These are phyloP conservation scores for Bostrychus sinensis DNA, from an alignment of 2,113 vertebrate species.

Conservation along the genomic window DNA sequence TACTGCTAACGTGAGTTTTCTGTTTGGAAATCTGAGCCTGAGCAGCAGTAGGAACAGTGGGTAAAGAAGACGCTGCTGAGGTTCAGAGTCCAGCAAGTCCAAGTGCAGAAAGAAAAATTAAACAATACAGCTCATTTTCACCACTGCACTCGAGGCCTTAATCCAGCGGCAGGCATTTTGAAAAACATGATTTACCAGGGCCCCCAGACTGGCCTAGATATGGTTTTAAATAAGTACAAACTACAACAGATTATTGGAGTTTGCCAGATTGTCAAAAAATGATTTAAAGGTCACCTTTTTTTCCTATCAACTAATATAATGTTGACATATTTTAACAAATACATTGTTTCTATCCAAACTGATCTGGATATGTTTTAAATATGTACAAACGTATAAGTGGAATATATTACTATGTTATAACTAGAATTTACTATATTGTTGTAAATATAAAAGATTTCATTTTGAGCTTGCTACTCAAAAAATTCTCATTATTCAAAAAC, in stretches of 20 bases:
- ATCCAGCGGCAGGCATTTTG: conserved; percentile 30
- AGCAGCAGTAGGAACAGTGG: conserved; percentile 16
- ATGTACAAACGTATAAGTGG: neutral
- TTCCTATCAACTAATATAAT: neutral
- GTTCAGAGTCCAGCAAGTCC: conserved; percentile 23
- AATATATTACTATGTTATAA: neutral
- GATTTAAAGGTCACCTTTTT: neutral
- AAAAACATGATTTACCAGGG: conserved; percentile 21
- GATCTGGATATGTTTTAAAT: neutral
- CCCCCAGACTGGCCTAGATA: conserved; percentile 20
- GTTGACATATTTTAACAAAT: neutral
- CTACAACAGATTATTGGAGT: neutral
- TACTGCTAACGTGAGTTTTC: neutral
- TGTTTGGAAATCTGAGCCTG: conserved; percentile 10
- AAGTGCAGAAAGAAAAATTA: neutral
- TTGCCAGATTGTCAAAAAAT: neutral
- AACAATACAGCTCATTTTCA: conserved; percentile 6
- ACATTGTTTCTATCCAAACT: neutral
- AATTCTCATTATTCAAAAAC: too few species aligned
- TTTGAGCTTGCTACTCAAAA: too few species aligned
- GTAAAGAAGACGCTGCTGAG: neutral
- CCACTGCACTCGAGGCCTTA: conserved; percentile 30
- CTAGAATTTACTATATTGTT: too few species aligned
- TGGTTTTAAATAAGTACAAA: conserved; percentile 28
- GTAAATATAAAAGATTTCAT: too few species aligned